Percentiles rank a stretch among this genome's conserved stretches.
Conservation (phyloP, 2,113 vertebrate species). For the Equus quagga region DNA sequence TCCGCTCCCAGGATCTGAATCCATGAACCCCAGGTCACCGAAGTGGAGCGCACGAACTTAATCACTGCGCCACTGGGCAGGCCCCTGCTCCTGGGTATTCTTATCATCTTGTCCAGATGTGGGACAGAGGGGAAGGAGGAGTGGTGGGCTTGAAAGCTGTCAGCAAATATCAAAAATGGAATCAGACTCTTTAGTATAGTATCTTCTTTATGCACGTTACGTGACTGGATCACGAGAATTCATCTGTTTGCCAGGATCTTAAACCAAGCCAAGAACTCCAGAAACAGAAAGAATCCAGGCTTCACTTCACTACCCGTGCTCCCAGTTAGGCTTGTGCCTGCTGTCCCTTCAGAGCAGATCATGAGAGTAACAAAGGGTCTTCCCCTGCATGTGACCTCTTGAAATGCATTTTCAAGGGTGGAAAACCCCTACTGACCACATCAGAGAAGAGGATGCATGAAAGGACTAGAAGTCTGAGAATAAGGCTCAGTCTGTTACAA, state of each 20-base stretch:
- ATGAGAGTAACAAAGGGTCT: not conserved
- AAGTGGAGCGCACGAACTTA: too few relatives aligned
- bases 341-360: not conserved
- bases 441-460: not conserved
- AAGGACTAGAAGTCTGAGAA: not conserved
- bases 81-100: accelerated
- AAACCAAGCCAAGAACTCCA: not conserved
- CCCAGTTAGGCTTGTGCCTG: accelerated
- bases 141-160: accelerated
- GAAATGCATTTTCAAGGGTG: not conserved
- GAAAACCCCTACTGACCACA: accelerated
- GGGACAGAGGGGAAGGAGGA: not conserved
- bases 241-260: too few relatives aligned
- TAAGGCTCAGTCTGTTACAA: too few relatives aligned
- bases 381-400: accelerated
- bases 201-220: accelerated
- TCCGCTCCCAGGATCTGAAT: too few relatives aligned
- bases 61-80: too few relatives aligned
- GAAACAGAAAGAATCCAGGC: too few relatives aligned
- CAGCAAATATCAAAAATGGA: not conserved
- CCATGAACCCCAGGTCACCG: too few relatives aligned
- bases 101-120: accelerated
- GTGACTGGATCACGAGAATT: too few relatives aligned
- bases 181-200: accelerated
- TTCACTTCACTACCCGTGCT: accelerated